phyloP scores from a whole-genome alignment of 2,797 vertebrate species.

The Silurus aristotelis region DNA sequence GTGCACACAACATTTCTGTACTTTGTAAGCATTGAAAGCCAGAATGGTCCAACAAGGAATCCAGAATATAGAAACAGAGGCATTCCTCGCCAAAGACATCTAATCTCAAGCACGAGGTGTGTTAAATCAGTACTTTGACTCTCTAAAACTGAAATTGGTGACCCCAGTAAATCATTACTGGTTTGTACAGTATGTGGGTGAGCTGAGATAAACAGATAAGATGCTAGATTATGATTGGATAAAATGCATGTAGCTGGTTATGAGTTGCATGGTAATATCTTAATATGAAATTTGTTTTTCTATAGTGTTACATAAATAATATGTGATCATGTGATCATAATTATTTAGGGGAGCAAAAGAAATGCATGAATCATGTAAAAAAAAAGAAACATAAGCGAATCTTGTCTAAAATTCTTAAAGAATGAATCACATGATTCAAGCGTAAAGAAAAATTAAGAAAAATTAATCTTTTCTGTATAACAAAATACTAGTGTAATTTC shows the following conservation, averaged over 20 bases:
- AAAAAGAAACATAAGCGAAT: neutral
- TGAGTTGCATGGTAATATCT: neutral
- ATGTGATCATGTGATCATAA: neutral
- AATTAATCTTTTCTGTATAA: neutral
- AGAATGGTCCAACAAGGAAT: neutral
- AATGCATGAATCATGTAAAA: neutral
- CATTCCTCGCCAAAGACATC: neutral
- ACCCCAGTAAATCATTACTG: neutral
- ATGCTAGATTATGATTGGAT: neutral
- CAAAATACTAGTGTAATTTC: neutral
- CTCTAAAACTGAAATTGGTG: neutral
- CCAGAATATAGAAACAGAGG: neutral
- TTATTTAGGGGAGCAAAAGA: no score
- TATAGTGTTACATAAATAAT: neutral
- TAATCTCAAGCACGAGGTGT: neutral
- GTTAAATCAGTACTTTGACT: neutral
- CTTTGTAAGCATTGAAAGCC: neutral
- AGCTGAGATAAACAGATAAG: neutral
- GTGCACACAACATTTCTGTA: neutral
- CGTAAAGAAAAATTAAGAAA: no score
- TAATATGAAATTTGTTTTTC: no score
- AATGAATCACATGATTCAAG: neutral
- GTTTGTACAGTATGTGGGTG: neutral
- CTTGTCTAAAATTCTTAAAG: neutral
- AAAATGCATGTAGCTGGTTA: neutral